Evolutionary conservation across 2,797 vertebrate species (phyloP), one percentile per base, ranked within the genome.

Genomic region (Gephyroberyx darwinii): DNA sequence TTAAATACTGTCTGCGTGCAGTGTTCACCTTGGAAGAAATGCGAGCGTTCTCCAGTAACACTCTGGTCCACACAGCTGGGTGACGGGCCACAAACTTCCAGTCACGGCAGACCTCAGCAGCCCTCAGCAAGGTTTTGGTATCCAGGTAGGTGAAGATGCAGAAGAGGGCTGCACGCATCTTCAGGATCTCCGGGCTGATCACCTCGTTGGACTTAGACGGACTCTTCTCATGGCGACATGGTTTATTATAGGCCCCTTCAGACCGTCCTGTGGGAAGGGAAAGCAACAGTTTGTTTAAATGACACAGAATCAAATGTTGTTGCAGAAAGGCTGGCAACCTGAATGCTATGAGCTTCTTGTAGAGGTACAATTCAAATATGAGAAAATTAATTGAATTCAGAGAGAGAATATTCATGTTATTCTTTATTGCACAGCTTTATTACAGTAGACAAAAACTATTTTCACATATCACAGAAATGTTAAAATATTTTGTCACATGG

Each of bases 71-170:
- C 58, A 99, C 97, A 0, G 97, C 97, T 0, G 98, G 98, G 88
- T 98, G 97, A 9, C 98, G 95, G 1, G 97, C 97, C 88, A 99
- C 97, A 3, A 98, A 98, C 82, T 95, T 97, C 97, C 98, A 99
- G 92, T 98, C 96, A 13, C 95, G 94, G 91, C 96, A 98, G 71
- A 98, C 97, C 88, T 98, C 97, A 0, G 97, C 97, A 0, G 95
- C 95, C 20, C 95, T 92, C 83, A 99, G 92, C 70, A 99, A 92
- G 0, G 96, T 98, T 91, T 96, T 96, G 2, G 95, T 98, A 83
- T 99, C 97, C 91, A 99, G 89, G 91, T 99, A 99, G 71, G 97
- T 99, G 93, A 99, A 99, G 93, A 99, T 98, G 81, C 97, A 99
- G 92, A 99, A 99, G 4, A 99, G 94, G 1, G 97, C 97, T 0